Evolutionary conservation across 1,140 invertebrate genomes (phyloP), one percentile per base, ranked within the genome.

Genomic region (Plutomurus gul): DNA sequence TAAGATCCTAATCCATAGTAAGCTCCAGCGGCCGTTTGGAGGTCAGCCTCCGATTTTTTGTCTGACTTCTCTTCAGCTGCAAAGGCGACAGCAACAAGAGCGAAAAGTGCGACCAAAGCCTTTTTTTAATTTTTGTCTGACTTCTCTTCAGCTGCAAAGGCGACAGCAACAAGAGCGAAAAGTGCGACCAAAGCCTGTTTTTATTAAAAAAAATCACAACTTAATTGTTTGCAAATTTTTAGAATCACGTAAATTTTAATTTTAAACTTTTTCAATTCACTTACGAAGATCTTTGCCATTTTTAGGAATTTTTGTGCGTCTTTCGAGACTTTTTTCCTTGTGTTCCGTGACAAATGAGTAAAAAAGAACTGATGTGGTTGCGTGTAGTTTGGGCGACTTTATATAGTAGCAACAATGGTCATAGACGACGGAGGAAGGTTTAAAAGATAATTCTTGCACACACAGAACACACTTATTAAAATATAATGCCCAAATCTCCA

Each of bases 241-340:
- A 65, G n/a, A 56, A 18, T 47, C 46, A 1, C 46, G n/a, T 47
- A 20, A 47, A 47, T 47, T 18, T 10, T 30, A 70, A 33, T 10
- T n/a, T n/a, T 70, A 30, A 3, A 30, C n/a, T 20, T 46, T 40
- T 16, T 47, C 11, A 73, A 73, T 8, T 43, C 11, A 40, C 73
- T 75, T 75, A 75, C 73, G 43, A 49, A 11, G 43, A 75, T 37
- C 40, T 75, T 47, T 20, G 73, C 73, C 73, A 75, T 56, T 65
- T 65, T 65, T 65, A n/a, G 25, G 27, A 65, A 65, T 65, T 18
- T 75, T 75, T 75, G 39, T 25, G 4, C 4, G 20, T 46, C 16
- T 40, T 75, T 10, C 49, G 20, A n/a, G 30, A 75, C 40, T 49
- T 18, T 47, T 22, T 22, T 16, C 25, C 13, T 27, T 47, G 43